Conservation (phyloP, 2,797 vertebrate species). For the Molossus alvarezi region DNA sequence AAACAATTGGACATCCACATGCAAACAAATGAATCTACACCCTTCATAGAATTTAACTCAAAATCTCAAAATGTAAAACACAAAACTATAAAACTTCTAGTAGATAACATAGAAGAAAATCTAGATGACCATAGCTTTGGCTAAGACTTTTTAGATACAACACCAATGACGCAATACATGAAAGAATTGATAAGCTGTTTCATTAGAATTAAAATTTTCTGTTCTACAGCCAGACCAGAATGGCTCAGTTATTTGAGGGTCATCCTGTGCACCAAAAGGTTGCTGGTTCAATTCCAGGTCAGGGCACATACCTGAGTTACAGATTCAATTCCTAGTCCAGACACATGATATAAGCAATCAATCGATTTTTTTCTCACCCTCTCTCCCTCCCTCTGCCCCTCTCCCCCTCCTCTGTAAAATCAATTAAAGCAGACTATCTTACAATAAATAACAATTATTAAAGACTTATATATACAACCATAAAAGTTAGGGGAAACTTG, state of each 20-base stretch:
- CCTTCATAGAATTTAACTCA: background rate
- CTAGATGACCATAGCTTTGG: background rate
- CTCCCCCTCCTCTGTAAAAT: too few relatives aligned
- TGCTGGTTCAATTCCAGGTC: too few relatives aligned
- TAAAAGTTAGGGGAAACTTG: background rate
- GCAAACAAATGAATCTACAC: background rate
- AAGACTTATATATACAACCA: background rate
- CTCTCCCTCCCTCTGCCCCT: too few relatives aligned
- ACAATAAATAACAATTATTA: constrained; percentile 32
- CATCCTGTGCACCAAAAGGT: too few relatives aligned
- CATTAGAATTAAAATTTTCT: background rate
- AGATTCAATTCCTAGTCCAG: too few relatives aligned
- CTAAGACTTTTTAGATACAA: background rate
- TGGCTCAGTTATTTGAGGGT: too few relatives aligned
- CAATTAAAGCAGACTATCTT: background rate
- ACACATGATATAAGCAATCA: too few relatives aligned
- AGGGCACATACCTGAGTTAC: too few relatives aligned
- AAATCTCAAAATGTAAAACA: background rate
- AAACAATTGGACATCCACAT: background rate
- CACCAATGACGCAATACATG: background rate
- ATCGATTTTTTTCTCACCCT: too few relatives aligned
- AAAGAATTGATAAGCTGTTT: background rate
- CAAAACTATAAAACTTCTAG: background rate
- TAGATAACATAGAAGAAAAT: background rate
- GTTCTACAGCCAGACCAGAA: background rate